Percentiles rank a stretch among this genome's conserved stretches.
Evolutionary conservation across 2,797 vertebrate genomes (phyloP).

Genomic region (Enteromius thamalakanensis): DNA sequence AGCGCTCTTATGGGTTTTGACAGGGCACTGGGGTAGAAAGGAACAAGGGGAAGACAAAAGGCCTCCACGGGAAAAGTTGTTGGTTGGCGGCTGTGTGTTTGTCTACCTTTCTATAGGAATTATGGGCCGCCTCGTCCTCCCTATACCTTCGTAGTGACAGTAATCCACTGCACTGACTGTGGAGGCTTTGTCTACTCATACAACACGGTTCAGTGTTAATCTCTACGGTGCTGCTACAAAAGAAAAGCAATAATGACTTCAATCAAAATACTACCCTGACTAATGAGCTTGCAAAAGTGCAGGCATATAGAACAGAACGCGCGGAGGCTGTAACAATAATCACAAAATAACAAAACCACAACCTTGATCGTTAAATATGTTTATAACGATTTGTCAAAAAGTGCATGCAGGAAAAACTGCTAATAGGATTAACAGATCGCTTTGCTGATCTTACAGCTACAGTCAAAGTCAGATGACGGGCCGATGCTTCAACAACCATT

Average conservation of each 20-base stretch:
- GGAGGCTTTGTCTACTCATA: constrained; percentile 68
- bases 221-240: constrained; percentile 67
- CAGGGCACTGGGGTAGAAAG: constrained; percentile 58
- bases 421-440: constrained; percentile 68
- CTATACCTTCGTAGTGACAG: constrained; percentile 68
- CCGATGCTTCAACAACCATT: constrained; percentile 65
- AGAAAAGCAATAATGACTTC: constrained; percentile 74
- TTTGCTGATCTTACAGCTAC: constrained; percentile 66
- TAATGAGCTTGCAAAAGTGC: constrained; percentile 65
- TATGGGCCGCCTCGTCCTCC: constrained; percentile 65
- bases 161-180: constrained; percentile 75
- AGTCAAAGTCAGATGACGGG: constrained; percentile 66
- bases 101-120: constrained; percentile 76
- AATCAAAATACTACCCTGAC: constrained; percentile 68
- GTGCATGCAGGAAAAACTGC: constrained; percentile 29
- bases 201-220: constrained; percentile 65
- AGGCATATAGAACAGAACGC: constrained; percentile 35
- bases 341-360: constrained; percentile 35
- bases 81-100: constrained; percentile 68
- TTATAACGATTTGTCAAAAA: neutral
- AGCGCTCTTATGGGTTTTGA: constrained; percentile 58
- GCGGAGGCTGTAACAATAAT: constrained; percentile 32
- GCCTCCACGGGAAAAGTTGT: constrained; percentile 67
- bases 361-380: constrained; percentile 28
- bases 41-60: constrained; percentile 67